phyloP scores from a whole-genome alignment of 2,797 vertebrate genomes.

The Lithobates pipiens region DNA sequence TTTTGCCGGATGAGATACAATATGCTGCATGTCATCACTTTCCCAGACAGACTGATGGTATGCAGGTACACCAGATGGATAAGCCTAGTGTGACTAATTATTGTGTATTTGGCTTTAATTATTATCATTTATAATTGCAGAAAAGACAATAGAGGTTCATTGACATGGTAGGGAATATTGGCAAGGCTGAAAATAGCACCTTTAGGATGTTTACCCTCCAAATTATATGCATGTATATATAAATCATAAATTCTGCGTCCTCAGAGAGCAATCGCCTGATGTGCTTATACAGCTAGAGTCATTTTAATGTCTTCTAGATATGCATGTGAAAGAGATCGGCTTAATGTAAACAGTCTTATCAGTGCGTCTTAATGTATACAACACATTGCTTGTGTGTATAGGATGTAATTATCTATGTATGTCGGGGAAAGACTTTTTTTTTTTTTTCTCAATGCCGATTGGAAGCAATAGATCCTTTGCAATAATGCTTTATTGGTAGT shows the following conservation, averaged over 20 bases:
- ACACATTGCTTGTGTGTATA: not conserved
- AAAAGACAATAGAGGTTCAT: constrained; percentile 86
- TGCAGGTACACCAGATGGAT: constrained; percentile 89
- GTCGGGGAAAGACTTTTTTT: too few species aligned
- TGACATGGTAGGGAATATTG: constrained; percentile 74
- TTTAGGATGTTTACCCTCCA: constrained; percentile 34
- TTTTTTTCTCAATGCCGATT: too few species aligned
- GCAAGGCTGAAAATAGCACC: constrained; percentile 64
- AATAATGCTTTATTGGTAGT: not conserved
- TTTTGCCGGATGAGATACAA: constrained; percentile 78
- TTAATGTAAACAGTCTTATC: not conserved
- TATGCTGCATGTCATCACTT: constrained; percentile 83
- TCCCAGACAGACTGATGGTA: constrained; percentile 80
- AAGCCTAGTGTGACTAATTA: constrained; percentile 92
- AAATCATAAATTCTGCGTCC: not conserved
- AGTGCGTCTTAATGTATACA: not conserved
- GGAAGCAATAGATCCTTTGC: too few species aligned
- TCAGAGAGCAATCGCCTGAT: not conserved
- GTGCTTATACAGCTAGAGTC: not conserved
- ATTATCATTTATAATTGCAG: constrained; percentile 89
- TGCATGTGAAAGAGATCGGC: not conserved
- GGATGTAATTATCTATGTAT: not conserved
- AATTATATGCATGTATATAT: constrained; percentile 24
- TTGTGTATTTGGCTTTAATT: constrained; percentile 91
- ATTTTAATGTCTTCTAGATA: not conserved